A percentile compares a stretch with the other conserved stretches of the same genome.
phyloP scores from a whole-genome alignment of 2,113 vertebrate species.

The Camarhynchus parvulus region DNA sequence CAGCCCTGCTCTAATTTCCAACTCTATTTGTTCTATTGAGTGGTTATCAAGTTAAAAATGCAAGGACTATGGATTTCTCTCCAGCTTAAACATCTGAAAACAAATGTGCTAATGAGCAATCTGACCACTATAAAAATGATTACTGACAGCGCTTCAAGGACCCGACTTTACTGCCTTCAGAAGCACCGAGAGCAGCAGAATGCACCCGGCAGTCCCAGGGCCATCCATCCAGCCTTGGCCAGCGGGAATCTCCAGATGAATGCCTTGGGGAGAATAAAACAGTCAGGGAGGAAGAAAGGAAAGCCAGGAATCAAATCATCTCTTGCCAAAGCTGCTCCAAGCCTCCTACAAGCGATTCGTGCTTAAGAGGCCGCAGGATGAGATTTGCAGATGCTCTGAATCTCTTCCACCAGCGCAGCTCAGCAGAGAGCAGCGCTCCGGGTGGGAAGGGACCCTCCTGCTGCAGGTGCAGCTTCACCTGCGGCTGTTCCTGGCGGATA shows the following conservation, averaged over 20 bases:
- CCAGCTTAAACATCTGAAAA: conserved; percentile 64
- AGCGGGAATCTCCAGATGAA: background rate
- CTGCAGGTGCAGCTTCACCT: background rate
- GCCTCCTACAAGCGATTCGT: background rate
- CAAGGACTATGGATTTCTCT: conserved; percentile 65
- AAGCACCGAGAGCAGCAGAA: conserved; percentile 10
- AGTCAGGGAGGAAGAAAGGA: background rate
- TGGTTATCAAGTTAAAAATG: conserved; percentile 68
- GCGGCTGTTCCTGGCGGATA: background rate
- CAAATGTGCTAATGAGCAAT: conserved; percentile 61
- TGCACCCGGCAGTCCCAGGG: background rate
- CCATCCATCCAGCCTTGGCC: background rate
- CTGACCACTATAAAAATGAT: conserved; percentile 52
- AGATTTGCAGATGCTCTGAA: background rate
- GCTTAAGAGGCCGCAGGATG: background rate
- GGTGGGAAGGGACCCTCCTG: background rate
- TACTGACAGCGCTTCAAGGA: conserved; percentile 50
- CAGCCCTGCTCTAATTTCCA: conserved; percentile 12
- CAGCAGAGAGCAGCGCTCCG: background rate
- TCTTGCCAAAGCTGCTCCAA: background rate
- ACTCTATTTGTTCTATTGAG: conserved; percentile 58
- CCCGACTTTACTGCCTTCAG: conserved; percentile 11
- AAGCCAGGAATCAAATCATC: background rate
- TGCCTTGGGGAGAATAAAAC: background rate
- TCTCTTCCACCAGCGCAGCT: background rate